These are phyloP conservation scores for Xyliphius kryptos DNA, from an alignment of 2,113 vertebrate species.

Conservation along the genomic window DNA sequence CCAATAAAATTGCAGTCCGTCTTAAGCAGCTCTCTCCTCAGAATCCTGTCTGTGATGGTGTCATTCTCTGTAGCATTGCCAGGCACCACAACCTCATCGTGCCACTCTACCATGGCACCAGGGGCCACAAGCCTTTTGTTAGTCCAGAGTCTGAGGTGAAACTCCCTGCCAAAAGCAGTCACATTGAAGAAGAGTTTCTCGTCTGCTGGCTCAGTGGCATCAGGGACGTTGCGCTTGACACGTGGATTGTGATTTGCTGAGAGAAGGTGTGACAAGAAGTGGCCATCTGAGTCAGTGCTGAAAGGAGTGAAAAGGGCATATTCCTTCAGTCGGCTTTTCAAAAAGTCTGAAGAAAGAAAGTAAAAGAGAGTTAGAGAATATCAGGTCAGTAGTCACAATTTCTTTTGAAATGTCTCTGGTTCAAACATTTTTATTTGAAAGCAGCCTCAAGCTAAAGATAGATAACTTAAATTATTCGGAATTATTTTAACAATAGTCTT, in stretches of 20 bases:
- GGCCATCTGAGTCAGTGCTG: slow-evolving; percentile 80
- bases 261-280: slow-evolving; percentile 79
- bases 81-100: slow-evolving; percentile 53
- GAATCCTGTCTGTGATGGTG: slow-evolving; percentile 47
- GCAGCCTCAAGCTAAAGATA: too few relatives aligned
- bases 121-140: slow-evolving; percentile 80
- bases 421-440: too few relatives aligned
- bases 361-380: background rate
- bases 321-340: slow-evolving; percentile 62
- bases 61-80: slow-evolving; percentile 24
- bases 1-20: slow-evolving; percentile 89
- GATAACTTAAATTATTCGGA: too few relatives aligned
- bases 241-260: slow-evolving; percentile 80
- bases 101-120: slow-evolving; percentile 84
- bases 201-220: slow-evolving; percentile 35
- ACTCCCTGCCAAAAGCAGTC: slow-evolving; percentile 84
- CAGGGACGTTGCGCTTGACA: slow-evolving; percentile 61
- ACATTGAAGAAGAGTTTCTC: slow-evolving; percentile 82
- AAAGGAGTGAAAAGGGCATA: slow-evolving; percentile 84
- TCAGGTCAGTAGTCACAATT: background rate
- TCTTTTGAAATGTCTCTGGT: too few relatives aligned
- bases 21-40: slow-evolving; percentile 77
- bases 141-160: slow-evolving; percentile 81
- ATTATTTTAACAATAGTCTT: too few relatives aligned
- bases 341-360: slow-evolving; percentile 57